Percentiles rank a stretch among this genome's conserved stretches.
Evolutionary conservation across 2,888 invertebrate genomes (phyloP).

Genomic region (Metallyticus violacea): DNA sequence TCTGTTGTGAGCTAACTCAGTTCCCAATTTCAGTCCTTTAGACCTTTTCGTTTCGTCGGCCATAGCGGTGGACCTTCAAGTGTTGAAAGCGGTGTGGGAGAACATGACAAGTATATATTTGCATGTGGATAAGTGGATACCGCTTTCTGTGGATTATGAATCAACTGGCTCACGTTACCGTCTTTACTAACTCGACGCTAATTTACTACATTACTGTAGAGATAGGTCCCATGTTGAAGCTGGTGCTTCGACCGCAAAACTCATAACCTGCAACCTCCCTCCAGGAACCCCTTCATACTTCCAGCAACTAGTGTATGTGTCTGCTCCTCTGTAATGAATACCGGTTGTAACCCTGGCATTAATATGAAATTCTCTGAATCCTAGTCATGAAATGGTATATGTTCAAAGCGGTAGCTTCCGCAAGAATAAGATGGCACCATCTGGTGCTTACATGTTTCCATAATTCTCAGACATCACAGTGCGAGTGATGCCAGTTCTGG

Average conservation of each 20-base stretch:
- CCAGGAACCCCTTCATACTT: too few relatives aligned
- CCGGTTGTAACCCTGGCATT: neutral
- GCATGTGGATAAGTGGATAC: neutral
- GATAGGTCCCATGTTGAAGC: neutral
- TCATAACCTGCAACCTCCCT: neutral
- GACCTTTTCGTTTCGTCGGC: too few relatives aligned
- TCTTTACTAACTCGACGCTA: neutral
- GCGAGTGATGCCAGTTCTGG: neutral
- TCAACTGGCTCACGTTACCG: neutral
- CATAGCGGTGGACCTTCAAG: too few relatives aligned
- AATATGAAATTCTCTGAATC: neutral
- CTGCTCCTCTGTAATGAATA: neutral
- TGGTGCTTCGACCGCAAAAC: neutral
- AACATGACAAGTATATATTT: neutral
- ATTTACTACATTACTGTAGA: neutral
- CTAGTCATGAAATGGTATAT: neutral
- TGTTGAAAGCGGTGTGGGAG: too few relatives aligned
- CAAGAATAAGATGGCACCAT: neutral
- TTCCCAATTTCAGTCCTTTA: too few relatives aligned
- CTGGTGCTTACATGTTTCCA: neutral
- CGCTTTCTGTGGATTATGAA: neutral
- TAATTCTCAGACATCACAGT: neutral
- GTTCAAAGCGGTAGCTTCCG: neutral
- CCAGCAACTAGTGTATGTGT: neutral
- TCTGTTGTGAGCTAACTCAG: too few relatives aligned